Percentiles rank a stretch among this genome's conserved stretches.
Evolutionary conservation across 2,888 invertebrate species (phyloP).

Genomic region (Hyposoter dolosus): DNA sequence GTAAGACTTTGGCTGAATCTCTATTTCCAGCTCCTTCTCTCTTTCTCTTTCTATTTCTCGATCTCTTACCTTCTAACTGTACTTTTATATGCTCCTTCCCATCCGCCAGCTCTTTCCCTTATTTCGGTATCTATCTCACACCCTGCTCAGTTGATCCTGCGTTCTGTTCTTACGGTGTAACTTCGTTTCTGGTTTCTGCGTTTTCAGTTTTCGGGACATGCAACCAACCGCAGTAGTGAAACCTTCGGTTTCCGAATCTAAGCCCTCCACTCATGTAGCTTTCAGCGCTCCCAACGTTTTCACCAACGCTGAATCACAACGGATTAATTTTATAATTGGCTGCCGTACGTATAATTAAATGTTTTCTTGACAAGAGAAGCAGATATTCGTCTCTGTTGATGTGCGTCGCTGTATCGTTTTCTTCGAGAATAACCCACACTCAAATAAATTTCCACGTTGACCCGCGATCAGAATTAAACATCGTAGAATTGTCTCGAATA

Average conservation of each 20-base stretch:
- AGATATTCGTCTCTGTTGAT: neutral
- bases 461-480: neutral
- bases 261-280: conserved; percentile 42
- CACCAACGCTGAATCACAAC: conserved; percentile 75
- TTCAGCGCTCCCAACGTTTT: conserved; percentile 44
- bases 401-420: neutral
- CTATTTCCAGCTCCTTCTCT: conserved; percentile 75
- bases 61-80: conserved; percentile 19
- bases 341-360: conserved; percentile 76
- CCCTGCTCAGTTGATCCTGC: conserved; percentile 47
- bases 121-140: neutral
- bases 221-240: conserved; percentile 27
- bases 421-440: neutral
- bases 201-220: conserved; percentile 49
- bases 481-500: conserved; percentile 18
- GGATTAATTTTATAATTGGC: conserved; percentile 83
- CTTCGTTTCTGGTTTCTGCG: conserved; percentile 48
- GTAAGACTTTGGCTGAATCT: conserved; percentile 80
- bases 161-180: conserved; percentile 44
- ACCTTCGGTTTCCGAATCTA: conserved; percentile 56
- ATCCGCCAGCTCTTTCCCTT: conserved; percentile 23
- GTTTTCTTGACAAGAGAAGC: conserved; percentile 52
- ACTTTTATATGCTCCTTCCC: conserved; percentile 27
- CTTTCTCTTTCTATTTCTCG: conserved; percentile 74
- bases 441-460: neutral